phyloP scores from a whole-genome alignment of 2,797 vertebrate species.

The Hypotaenidia philippensis region DNA sequence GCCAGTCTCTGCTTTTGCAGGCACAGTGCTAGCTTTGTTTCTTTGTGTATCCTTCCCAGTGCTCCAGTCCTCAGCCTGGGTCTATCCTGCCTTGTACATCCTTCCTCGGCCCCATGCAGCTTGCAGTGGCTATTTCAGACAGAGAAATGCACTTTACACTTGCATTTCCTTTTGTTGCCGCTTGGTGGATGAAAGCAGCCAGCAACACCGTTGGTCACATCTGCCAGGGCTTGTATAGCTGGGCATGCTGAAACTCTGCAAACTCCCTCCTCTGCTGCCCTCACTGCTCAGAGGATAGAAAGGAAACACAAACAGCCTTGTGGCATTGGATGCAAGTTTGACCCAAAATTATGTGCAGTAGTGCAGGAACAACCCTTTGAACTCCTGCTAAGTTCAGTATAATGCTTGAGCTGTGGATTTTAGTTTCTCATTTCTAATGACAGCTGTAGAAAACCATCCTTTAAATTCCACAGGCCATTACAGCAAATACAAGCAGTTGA shows the following conservation, averaged over 20 bases:
- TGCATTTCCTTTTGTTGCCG: background rate
- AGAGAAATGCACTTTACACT: background rate
- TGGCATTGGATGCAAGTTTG: background rate
- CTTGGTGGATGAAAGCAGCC: constrained; percentile 8
- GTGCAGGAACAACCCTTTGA: background rate
- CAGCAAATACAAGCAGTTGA: background rate
- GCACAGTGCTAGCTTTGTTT: background rate
- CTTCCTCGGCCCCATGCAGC: background rate
- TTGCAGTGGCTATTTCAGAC: constrained; percentile 11
- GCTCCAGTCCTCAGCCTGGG: background rate
- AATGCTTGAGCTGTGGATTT: background rate
- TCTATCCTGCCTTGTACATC: background rate
- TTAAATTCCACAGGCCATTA: background rate
- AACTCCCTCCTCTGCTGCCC: background rate
- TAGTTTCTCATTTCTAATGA: background rate
- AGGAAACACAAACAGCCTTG: background rate
- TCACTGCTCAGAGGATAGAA: background rate
- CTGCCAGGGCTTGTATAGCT: background rate
- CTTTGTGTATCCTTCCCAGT: background rate
- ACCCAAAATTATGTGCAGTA: background rate
- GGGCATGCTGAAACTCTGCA: background rate
- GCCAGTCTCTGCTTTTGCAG: background rate
- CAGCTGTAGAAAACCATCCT: background rate
- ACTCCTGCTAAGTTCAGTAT: background rate
- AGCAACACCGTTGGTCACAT: background rate